phyloP scores from a whole-genome alignment of 2,888 invertebrate species.

The Athalia circularis region DNA sequence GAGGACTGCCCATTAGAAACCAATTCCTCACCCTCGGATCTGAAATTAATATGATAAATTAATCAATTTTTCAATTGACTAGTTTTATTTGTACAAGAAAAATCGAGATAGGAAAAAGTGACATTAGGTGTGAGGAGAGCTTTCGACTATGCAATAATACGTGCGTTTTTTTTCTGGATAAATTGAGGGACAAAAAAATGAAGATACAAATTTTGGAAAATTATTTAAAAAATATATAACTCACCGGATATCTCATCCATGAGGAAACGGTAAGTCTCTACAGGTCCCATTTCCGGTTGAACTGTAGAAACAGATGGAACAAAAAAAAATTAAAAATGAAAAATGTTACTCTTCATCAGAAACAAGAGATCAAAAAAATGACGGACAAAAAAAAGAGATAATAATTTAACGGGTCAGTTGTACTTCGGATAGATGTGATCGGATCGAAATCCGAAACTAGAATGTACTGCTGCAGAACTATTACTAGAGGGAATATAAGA shows the following conservation, averaged over 20 bases:
- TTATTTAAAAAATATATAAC: constrained; percentile 37
- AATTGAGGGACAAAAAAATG: too few relatives aligned
- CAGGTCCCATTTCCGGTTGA: constrained; percentile 61
- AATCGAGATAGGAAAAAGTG: constrained; percentile 41
- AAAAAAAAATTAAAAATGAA: too few relatives aligned
- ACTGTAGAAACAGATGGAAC: too few relatives aligned
- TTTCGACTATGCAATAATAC: neutral
- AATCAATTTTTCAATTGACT: neutral
- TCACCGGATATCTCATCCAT: constrained; percentile 68
- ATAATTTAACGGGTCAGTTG: too few relatives aligned
- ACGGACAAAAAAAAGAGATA: too few relatives aligned
- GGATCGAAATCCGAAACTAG: too few relatives aligned
- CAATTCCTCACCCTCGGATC: constrained; percentile 70
- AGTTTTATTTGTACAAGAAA: neutral
- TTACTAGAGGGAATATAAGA: too few relatives aligned
- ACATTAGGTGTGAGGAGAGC: neutral
- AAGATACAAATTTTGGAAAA: neutral
- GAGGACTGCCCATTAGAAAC: constrained; percentile 67
- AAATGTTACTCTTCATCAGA: too few relatives aligned
- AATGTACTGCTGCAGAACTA: too few relatives aligned
- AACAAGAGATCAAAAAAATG: too few relatives aligned
- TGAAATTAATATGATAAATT: constrained; percentile 46
- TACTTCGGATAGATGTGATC: too few relatives aligned
- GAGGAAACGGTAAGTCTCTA: constrained; percentile 66
- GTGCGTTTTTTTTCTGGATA: neutral